These are phyloP conservation scores for Epinotia ramella DNA, from an alignment of 2,888 invertebrate species.

Conservation along the genomic window DNA sequence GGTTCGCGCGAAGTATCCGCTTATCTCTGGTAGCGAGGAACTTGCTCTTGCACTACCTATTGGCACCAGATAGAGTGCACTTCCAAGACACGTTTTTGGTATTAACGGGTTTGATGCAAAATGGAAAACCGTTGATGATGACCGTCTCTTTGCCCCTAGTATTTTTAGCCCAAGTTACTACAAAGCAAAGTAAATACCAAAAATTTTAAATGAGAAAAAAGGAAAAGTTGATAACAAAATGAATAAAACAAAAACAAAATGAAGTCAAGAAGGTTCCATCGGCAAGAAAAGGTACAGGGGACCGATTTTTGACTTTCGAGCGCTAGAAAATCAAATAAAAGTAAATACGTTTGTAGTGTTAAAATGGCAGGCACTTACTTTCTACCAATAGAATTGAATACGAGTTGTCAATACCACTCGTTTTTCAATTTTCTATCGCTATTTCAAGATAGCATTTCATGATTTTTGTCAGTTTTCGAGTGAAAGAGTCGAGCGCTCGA, in stretches of 20 bases:
- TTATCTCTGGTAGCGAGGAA: slow-evolving; percentile 7
- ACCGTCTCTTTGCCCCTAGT: slow-evolving; percentile 4
- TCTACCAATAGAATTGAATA: too few species aligned
- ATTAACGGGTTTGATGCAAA: neutral
- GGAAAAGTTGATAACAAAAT: neutral
- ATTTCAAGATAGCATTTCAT: too few species aligned
- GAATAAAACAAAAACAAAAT: neutral
- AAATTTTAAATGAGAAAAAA: neutral
- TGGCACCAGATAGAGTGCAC: neutral
- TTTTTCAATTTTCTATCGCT: too few species aligned
- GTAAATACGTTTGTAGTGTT: too few species aligned
- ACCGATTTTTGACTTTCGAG: too few species aligned
- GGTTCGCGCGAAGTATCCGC: slow-evolving; percentile 1
- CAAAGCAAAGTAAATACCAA: neutral
- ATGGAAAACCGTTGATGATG: neutral
- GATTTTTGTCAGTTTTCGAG: too few species aligned
- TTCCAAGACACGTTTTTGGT: slow-evolving; percentile 8
- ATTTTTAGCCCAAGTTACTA: slow-evolving; percentile 9
- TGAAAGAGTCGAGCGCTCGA: too few species aligned
- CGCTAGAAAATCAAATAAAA: too few species aligned
- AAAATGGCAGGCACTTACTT: too few species aligned
- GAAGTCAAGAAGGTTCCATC: too few species aligned
- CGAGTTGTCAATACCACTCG: too few species aligned
- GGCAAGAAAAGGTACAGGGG: too few species aligned
- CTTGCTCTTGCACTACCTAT: slow-evolving; percentile 45